A percentile compares a stretch with the other conserved stretches of the same genome.
Conservation (phyloP, 2,888 invertebrate genomes). For the Oasisia sp. region DNA sequence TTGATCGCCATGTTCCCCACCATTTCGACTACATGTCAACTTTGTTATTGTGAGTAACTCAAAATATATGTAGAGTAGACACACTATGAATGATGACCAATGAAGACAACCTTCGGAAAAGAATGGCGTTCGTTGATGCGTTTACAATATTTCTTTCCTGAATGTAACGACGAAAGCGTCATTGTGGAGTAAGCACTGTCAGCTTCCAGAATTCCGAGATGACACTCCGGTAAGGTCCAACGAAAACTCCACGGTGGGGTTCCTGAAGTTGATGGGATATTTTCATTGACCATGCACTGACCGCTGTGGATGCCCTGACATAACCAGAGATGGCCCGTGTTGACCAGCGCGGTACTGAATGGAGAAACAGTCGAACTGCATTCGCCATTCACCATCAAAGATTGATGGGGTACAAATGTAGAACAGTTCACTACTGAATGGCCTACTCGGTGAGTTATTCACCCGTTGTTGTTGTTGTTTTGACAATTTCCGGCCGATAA, state of each 20-base stretch:
- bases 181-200: background rate
- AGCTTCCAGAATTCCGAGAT: background rate
- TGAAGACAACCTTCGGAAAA: background rate
- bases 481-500: background rate
- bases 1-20: too few species aligned
- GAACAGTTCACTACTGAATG: constrained; percentile 12
- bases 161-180: too few species aligned
- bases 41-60: too few species aligned
- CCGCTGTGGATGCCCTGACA: background rate
- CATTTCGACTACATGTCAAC: too few species aligned
- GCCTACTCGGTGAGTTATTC: background rate
- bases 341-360: background rate
- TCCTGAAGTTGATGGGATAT: background rate
- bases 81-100: too few species aligned
- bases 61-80: too few species aligned
- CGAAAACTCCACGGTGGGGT: background rate
- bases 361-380: background rate
- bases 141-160: background rate
- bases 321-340: background rate
- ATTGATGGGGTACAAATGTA: background rate
- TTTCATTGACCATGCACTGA: background rate
- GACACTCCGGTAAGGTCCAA: background rate
- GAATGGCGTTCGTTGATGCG: background rate
- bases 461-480: background rate
- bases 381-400: background rate